Conservation (phyloP, 2,113 vertebrate species). For the Macaca mulatta region DNA sequence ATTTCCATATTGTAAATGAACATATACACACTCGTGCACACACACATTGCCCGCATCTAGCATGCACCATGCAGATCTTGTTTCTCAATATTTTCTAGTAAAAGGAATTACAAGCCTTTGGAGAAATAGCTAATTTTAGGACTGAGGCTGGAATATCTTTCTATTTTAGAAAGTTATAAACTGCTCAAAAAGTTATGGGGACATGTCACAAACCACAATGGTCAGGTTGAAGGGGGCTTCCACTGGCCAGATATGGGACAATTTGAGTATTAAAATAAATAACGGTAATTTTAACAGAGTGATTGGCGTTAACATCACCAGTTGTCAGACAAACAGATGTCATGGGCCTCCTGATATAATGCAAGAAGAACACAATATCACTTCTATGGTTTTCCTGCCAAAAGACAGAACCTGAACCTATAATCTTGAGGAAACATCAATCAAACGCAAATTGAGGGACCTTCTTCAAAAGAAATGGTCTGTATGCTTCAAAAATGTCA, state of each 20-base stretch:
- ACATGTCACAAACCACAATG: not conserved
- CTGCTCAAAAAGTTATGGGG: not conserved
- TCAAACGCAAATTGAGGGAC: not conserved
- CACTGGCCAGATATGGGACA: not conserved
- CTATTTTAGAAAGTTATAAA: not conserved
- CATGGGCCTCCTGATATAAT: not conserved
- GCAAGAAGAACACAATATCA: not conserved
- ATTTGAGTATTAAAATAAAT: not conserved
- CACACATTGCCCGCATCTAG: not conserved
- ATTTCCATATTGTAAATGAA: not conserved
- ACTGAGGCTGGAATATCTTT: not conserved
- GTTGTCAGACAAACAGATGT: not conserved
- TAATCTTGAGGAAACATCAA: not conserved
- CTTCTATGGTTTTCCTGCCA: not conserved
- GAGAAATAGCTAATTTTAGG: not conserved
- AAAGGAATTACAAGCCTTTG: not conserved
- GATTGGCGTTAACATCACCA: not conserved
- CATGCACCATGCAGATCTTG: not conserved
- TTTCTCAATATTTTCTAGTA: constrained; percentile 1
- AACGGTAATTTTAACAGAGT: not conserved
- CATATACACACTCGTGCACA: too few species aligned
- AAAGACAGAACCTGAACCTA: not conserved
- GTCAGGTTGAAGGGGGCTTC: not conserved
- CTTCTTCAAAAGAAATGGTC: not conserved
- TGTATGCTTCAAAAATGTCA: not conserved